phyloP scores from a whole-genome alignment of 2,888 invertebrate genomes.

The Apamea monoglypha region DNA sequence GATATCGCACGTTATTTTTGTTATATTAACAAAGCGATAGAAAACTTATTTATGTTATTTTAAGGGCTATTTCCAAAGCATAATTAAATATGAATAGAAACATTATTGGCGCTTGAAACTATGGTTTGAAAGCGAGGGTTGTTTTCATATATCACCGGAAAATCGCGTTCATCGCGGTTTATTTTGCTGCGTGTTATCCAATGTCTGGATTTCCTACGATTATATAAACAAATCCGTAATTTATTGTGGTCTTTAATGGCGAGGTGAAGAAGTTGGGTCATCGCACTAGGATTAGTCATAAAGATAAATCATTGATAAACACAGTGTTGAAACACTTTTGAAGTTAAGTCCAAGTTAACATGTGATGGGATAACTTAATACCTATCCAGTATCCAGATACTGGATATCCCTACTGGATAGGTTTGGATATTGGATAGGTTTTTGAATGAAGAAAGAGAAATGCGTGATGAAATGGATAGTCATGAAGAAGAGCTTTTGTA shows the following conservation, averaged over 20 bases:
- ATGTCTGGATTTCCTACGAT: slow-evolving; percentile 13
- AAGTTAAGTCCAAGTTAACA: not conserved
- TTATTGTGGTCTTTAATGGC: slow-evolving; percentile 25
- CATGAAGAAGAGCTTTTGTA: not conserved
- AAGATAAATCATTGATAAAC: slow-evolving; percentile 9
- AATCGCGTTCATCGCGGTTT: not conserved
- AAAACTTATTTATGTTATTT: no score
- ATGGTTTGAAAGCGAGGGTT: not conserved
- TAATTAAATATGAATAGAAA: not conserved
- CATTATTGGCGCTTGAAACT: not conserved
- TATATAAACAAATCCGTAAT: slow-evolving; percentile 19
- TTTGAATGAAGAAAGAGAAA: not conserved
- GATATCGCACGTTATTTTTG: slow-evolving; percentile 1
- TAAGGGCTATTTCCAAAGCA: not conserved
- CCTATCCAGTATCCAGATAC: not conserved
- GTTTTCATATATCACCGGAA: not conserved
- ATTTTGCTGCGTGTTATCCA: not conserved
- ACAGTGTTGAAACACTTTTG: slow-evolving; percentile 14
- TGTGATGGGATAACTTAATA: not conserved
- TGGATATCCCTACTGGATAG: not conserved
- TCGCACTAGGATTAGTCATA: slow-evolving; percentile 15
- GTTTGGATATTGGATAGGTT: not conserved
- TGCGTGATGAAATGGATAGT: not conserved
- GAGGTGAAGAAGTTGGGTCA: slow-evolving; percentile 30
- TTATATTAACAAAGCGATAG: no score